Evolutionary conservation across 2,797 vertebrate species (phyloP), one percentile per base, ranked within the genome.

Genomic region (Rhinichthys osculus): DNA sequence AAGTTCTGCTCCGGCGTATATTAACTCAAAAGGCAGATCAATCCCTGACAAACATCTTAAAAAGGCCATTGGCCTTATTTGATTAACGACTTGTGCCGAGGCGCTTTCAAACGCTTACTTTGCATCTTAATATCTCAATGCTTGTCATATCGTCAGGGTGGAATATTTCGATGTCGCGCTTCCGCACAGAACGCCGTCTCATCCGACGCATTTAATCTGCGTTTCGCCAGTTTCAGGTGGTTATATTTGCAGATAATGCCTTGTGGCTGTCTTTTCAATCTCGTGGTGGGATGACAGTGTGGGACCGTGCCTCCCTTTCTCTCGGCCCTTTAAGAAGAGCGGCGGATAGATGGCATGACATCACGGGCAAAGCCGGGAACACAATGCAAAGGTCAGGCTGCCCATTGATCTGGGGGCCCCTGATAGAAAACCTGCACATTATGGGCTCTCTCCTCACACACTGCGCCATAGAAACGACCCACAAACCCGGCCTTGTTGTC

Each of bases 381-480:
- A 95, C 92, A 95, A 92, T 93, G 91, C 92, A 95, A 96, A 96
- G 95, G 92, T 95, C 92, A 95, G 86, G 85, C 90, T 91, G 93
- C 92, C 93, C 94, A 96, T 94, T 96, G 95, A 96, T 96, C 93
- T 93, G 87, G 93, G 88, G 92, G 94, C 93, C 91, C 93, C 90
- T 90, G 92, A 93, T 94, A 93, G 92, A 94, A 94, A 93, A 93
- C 93, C 85, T 86, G 85, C 93, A 89, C 92, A 93, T 93, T 94
- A 94, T 92, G 88, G 95, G 89, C 92, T 90, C 92, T 88, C 92
- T 88, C 88, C 91, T 90, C 95, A 95, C 91, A 94, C 91, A 94
- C 91, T 92, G 90, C 91, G 93, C 91, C 93, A 94, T 93, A 95
- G 91, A 96, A 95, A 95, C 87, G 76, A 91, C 89, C 94, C 92